Conservation (phyloP, 2,113 vertebrate species). For the Clarias gariepinus region DNA sequence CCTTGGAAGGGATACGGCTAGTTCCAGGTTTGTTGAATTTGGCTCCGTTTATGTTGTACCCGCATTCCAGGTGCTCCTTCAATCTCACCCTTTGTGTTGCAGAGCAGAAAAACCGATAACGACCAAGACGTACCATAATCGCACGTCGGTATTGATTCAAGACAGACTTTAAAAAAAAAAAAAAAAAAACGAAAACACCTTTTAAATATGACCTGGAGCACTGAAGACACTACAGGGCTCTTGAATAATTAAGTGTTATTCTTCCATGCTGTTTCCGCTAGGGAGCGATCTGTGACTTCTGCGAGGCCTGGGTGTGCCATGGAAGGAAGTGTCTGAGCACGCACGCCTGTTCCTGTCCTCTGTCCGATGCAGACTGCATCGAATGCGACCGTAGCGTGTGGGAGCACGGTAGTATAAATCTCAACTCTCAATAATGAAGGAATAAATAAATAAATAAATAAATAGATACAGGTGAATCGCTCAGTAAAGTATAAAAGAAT, state of each 20-base stretch:
- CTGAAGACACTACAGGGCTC: neutral
- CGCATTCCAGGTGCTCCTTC: too few relatives aligned
- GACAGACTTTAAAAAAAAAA: too few relatives aligned
- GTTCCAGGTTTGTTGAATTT: too few relatives aligned
- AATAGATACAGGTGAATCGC: neutral
- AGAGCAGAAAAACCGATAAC: too few relatives aligned
- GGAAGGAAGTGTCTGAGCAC: constrained; percentile 93
- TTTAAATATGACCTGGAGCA: too few relatives aligned
- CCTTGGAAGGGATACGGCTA: too few relatives aligned
- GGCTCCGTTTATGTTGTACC: too few relatives aligned
- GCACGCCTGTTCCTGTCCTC: constrained; percentile 88
- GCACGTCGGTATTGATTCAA: too few relatives aligned
- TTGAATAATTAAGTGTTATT: neutral
- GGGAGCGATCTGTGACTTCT: constrained; percentile 98
- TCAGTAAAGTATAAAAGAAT: neutral
- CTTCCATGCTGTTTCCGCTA: constrained; percentile 60
- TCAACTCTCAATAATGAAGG: neutral
- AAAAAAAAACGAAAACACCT: too few relatives aligned
- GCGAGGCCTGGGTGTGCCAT: constrained; percentile 98
- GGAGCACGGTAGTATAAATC: constrained; percentile 91
- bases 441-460: neutral
- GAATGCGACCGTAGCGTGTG: constrained; percentile 95
- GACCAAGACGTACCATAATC: too few relatives aligned
- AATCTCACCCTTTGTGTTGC: too few relatives aligned
- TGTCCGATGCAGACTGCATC: constrained; percentile 89